These are phyloP conservation scores for Sycophaga agraensis DNA, from an alignment of 1,140 invertebrate species.

Conservation along the genomic window DNA sequence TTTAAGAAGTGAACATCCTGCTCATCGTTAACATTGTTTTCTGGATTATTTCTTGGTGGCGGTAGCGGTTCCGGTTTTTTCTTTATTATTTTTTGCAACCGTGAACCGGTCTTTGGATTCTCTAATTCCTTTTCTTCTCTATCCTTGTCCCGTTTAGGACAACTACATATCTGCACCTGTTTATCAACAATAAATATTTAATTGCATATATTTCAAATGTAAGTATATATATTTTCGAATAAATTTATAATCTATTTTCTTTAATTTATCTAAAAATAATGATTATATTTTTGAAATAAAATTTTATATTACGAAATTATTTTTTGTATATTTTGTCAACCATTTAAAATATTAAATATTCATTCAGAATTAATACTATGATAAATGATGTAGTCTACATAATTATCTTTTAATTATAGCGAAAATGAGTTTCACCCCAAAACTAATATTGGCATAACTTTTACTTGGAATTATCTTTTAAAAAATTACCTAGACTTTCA, in stretches of 20 bases:
- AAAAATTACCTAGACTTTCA: too few species aligned
- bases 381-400: too few species aligned
- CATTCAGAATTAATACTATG: too few species aligned
- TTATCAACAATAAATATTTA: not conserved
- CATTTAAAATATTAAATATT: too few species aligned
- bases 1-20: not conserved
- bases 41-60: not conserved
- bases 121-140: not conserved
- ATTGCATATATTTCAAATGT: not conserved
- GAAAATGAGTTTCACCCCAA: too few species aligned
- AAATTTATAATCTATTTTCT: not conserved
- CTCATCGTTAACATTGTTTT: not conserved
- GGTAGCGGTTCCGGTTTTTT: not conserved
- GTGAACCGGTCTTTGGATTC: not conserved
- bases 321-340: too few species aligned
- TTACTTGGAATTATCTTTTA: too few species aligned
- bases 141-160: conserved; percentile 3
- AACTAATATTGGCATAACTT: too few species aligned
- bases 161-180: conserved; percentile 3
- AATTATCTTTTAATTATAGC: too few species aligned
- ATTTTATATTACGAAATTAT: too few species aligned
- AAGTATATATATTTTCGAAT: not conserved
- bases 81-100: not conserved
- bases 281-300: not conserved
- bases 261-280: not conserved